Percentiles rank a stretch among this genome's conserved stretches.
Conservation (phyloP, 1,140 invertebrate species). For the Gryllus bimaculatus region DNA sequence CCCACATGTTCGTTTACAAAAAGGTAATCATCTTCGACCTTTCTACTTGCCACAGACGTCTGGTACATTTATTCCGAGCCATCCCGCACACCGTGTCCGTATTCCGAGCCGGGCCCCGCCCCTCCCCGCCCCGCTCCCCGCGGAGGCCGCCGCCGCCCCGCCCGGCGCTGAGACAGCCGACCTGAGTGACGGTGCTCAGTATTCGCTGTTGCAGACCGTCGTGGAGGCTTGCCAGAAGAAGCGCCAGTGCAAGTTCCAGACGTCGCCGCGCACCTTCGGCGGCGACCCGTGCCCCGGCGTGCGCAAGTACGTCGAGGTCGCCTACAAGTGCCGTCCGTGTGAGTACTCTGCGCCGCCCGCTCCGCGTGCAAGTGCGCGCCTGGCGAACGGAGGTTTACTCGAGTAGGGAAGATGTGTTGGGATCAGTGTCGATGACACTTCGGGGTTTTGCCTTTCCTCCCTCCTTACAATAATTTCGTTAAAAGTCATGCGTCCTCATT, state of each 20-base stretch:
- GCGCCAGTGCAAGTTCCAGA: conserved; percentile 74
- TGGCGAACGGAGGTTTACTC: background rate
- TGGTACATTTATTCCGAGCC: too few relatives aligned
- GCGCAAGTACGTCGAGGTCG: conserved; percentile 81
- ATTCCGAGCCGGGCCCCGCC: too few relatives aligned
- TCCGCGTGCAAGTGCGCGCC: too few relatives aligned
- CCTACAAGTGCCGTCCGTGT: conserved; percentile 92
- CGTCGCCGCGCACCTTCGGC: conserved; percentile 67
- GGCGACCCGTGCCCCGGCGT: conserved; percentile 78
- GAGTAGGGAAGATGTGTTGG: too few relatives aligned
- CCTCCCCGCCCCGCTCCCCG: background rate
- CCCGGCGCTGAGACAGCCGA: conserved; percentile 17
- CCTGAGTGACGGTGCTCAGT: conserved; percentile 44
- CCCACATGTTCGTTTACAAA: too few relatives aligned
- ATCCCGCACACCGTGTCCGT: too few relatives aligned
- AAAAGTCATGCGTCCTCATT: too few relatives aligned
- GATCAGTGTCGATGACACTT: too few relatives aligned
- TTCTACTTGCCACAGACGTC: too few relatives aligned
- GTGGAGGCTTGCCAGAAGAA: conserved; percentile 87
- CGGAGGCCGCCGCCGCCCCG: background rate
- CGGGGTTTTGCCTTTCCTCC: too few relatives aligned
- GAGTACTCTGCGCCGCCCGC: conserved; percentile 45
- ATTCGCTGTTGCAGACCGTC: conserved; percentile 84
- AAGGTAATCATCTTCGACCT: too few relatives aligned
- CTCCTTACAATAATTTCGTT: too few relatives aligned